phyloP scores from a whole-genome alignment of 2,888 invertebrate genomes.

The Diadromus collaris region DNA sequence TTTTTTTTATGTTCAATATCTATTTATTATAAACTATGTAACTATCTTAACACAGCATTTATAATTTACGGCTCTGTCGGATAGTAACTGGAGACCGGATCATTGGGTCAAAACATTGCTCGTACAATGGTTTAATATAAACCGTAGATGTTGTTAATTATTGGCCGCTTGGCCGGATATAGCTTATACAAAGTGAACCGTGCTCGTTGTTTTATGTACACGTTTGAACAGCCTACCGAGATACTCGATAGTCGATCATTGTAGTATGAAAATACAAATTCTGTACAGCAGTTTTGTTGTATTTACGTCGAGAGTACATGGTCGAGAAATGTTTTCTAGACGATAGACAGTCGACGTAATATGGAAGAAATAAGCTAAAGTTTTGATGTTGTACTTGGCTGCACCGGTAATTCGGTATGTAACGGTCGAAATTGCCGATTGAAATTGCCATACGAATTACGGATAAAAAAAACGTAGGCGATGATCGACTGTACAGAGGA shows the following conservation, averaged over 20 bases:
- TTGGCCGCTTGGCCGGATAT: conserved; percentile 18
- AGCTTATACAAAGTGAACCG: neutral
- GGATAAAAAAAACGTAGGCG: too few relatives aligned
- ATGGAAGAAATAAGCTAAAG: neutral
- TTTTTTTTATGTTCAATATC: neutral
- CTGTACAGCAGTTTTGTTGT: conserved; percentile 30
- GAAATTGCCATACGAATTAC: neutral
- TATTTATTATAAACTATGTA: conserved; percentile 31
- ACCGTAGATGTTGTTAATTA: conserved; percentile 60
- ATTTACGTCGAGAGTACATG: neutral
- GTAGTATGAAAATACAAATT: conserved; percentile 32
- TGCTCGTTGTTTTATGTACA: conserved; percentile 1
- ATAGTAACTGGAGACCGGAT: conserved; percentile 17
- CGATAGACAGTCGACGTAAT: too few relatives aligned
- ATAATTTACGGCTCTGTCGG: conserved; percentile 1
- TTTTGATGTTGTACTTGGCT: conserved; percentile 1
- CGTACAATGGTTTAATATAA: conserved; percentile 73
- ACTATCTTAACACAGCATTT: conserved; percentile 5
- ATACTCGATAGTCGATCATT: conserved; percentile 33
- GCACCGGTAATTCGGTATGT: neutral
- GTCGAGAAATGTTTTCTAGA: conserved; percentile 15
- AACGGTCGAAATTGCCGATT: neutral
- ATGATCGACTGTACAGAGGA: too few relatives aligned
- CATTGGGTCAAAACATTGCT: conserved; percentile 8
- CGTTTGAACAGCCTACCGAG: conserved; percentile 13